Evolutionary conservation across 2,888 invertebrate species (phyloP).

Genomic region (Lathronympha strigana): DNA sequence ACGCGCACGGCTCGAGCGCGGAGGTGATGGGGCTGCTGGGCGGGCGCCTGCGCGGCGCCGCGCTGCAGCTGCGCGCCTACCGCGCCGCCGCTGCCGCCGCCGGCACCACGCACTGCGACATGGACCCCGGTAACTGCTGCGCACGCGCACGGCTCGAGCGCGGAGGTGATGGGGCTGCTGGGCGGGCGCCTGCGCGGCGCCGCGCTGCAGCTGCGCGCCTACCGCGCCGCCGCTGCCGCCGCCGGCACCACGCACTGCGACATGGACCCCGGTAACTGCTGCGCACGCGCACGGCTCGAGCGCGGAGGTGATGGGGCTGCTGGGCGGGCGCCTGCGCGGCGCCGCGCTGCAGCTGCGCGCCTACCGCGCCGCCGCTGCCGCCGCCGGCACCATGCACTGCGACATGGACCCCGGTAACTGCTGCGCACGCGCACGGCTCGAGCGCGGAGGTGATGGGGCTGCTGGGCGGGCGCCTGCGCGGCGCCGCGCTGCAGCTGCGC

Average conservation of each 20-base stretch:
- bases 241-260: constrained; percentile 89
- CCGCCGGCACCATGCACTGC: constrained; percentile 87
- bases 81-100: constrained; percentile 86
- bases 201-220: constrained; percentile 53
- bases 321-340: constrained; percentile 80
- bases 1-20: constrained; percentile 87
- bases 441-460: constrained; percentile 90
- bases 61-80: constrained; percentile 62
- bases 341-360: constrained; percentile 40
- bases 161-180: constrained; percentile 90
- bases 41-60: constrained; percentile 62
- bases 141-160: constrained; percentile 88
- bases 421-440: constrained; percentile 87
- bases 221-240: constrained; percentile 87
- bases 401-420: constrained; percentile 83
- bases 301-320: constrained; percentile 90
- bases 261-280: constrained; percentile 75
- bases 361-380: constrained; percentile 87
- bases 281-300: constrained; percentile 88
- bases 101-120: constrained; percentile 89
- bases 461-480: constrained; percentile 81
- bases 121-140: constrained; percentile 74
- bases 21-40: constrained; percentile 91
- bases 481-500: constrained; percentile 4
- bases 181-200: constrained; percentile 76